These are phyloP conservation scores for Glossosoma conforme DNA, from an alignment of 1,140 invertebrate species.

Conservation along the genomic window DNA sequence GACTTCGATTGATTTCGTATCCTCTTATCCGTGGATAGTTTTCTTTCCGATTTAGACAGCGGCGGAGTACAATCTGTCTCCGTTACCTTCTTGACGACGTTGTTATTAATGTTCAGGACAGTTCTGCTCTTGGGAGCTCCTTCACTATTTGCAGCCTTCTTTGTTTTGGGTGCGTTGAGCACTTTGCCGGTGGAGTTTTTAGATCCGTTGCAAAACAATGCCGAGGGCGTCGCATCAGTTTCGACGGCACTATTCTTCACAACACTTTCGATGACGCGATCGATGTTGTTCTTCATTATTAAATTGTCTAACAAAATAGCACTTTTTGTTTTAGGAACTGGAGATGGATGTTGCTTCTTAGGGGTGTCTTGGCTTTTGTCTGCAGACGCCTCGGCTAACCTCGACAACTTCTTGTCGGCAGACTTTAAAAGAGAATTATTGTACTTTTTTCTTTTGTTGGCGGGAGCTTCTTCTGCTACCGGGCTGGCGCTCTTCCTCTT, in stretches of 20 bases:
- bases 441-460: slow-evolving; percentile 30
- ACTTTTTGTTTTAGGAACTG: slow-evolving; percentile 47
- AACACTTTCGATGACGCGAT: slow-evolving; percentile 44
- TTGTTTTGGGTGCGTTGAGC: background rate
- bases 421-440: slow-evolving; percentile 26
- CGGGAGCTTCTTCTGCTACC: slow-evolving; percentile 11
- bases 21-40: slow-evolving; percentile 42
- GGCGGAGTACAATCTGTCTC: slow-evolving; percentile 44
- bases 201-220: slow-evolving; percentile 40
- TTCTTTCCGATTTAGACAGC: slow-evolving; percentile 40
- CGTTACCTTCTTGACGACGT: slow-evolving; percentile 47
- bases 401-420: slow-evolving; percentile 31
- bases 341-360: slow-evolving; percentile 35
- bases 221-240: slow-evolving; percentile 40
- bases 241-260: slow-evolving; percentile 30
- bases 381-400: slow-evolving; percentile 10
- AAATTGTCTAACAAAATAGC: slow-evolving; percentile 49
- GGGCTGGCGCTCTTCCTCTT: slow-evolving; percentile 21
- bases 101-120: slow-evolving; percentile 49
- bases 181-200: slow-evolving; percentile 31
- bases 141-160: background rate
- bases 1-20: slow-evolving; percentile 41
- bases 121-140: slow-evolving; percentile 25
- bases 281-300: slow-evolving; percentile 52
- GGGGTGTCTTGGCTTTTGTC: slow-evolving; percentile 23